Base-by-base conservation (phyloP, 2,888 invertebrate species). In the Acronicta psi region DNA sequence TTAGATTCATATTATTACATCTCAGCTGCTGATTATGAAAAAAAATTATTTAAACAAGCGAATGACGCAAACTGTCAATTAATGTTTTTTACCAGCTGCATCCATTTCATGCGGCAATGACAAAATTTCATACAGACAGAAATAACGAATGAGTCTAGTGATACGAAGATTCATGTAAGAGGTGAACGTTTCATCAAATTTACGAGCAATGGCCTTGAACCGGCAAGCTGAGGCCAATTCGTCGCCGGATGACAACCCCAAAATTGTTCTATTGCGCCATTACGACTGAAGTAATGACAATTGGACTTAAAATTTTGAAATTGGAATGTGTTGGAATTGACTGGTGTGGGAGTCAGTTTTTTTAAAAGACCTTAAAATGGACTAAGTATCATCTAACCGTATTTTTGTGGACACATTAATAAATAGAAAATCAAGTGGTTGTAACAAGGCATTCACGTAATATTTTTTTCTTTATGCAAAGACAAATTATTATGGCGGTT, bases 161-260 rank as follows among this genome's bases (percentile, higher is more conserved):
- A 17, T 38, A 51, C 25, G 29, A 67, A 66, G 73, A 61, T 59
- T 59, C 59, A 57, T 65, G 57, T 64, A 66, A 60, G 69, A 80
- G 81, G 72, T 83, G 79, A 75, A 75, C 59, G 82, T 58, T 69
- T 78, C 76, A 66, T 75, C 61, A 72, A 80, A 82, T 83, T 79
- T 81, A 80, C 61, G 52, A 57, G 45, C 56, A 56, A 41, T 69
- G 75, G 69, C 83, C 84, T 84, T 84, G 84, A 84, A 83, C 83
- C 67, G 57, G 4, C 42, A 57, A 63, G 65, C 59, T 69, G 71
- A 76, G 70, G 65, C 74, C 79, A 81, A 83, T 84, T 84, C 75
- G 69, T 78, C 69, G 76, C 76, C 80, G 78, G 72, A 73, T 80
- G 81, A 73, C 73, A 63, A 73, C 68, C 66, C 73, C 80, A 65